These are phyloP conservation scores for Nycticorax nycticorax DNA, from an alignment of 2,113 vertebrate genomes.

Conservation along the genomic window DNA sequence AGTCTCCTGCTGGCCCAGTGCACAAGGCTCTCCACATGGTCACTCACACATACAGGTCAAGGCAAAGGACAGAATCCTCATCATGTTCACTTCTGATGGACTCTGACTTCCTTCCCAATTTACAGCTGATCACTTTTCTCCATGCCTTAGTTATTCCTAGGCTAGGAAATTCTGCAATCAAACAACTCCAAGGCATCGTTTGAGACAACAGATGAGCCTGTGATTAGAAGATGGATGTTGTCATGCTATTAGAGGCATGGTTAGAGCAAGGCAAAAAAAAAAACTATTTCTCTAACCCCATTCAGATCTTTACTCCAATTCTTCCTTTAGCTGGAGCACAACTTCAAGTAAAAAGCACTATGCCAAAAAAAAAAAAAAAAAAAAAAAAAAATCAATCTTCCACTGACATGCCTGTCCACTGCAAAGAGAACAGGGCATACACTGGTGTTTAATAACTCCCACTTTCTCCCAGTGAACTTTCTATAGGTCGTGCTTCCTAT, in stretches of 20 bases:
- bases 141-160: neutral
- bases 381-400: neutral
- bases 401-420: rapidly evolving
- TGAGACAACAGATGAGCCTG: neutral
- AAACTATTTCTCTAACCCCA: rapidly evolving
- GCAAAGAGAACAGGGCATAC: neutral
- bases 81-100: neutral
- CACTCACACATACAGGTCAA: neutral
- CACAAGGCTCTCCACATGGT: neutral
- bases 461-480: neutral
- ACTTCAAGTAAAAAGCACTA: neutral
- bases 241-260: neutral
- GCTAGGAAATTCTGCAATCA: neutral
- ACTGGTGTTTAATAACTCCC: neutral
- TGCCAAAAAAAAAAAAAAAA: too few relatives aligned
- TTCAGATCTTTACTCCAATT: neutral
- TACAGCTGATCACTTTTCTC: neutral
- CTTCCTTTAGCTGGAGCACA: neutral
- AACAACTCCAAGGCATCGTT: neutral
- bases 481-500: neutral
- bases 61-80: neutral
- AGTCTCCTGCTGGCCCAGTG: neutral
- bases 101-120: neutral
- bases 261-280: neutral
- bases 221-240: neutral